Evolutionary conservation across 1,140 invertebrate genomes (phyloP).

Genomic region (Trichomalopsis sarcophagae): DNA sequence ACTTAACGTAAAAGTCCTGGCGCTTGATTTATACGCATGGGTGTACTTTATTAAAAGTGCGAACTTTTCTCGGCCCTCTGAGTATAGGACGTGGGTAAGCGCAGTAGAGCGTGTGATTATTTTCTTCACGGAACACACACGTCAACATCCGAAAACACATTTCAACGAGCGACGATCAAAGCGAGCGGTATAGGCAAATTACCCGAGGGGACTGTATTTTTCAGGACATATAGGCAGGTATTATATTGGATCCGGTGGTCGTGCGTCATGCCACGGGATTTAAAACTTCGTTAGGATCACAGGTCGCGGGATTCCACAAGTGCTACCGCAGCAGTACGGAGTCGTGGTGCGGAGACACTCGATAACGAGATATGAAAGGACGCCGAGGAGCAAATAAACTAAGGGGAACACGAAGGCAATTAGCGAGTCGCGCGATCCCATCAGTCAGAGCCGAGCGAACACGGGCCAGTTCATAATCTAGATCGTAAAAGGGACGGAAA

Average conservation of each 20-base stretch:
- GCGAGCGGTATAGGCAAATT: too few species aligned
- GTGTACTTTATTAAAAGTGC: slow-evolving; percentile 33
- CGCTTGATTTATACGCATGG: slow-evolving; percentile 28
- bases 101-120: too few species aligned
- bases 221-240: not conserved
- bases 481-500: slow-evolving; percentile 8
- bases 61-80: slow-evolving; percentile 3
- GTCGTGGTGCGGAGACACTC: not conserved
- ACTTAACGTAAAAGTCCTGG: slow-evolving; percentile 37
- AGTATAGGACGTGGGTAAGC: not conserved
- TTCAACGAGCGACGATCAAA: not conserved
- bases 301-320: slow-evolving; percentile 12
- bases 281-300: slow-evolving; percentile 22
- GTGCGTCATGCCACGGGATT: not conserved
- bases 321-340: not conserved
- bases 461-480: slow-evolving; percentile 17
- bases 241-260: not conserved
- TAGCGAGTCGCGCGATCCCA: slow-evolving; percentile 55
- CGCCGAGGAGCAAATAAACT: slow-evolving; percentile 14
- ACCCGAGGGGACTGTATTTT: not conserved
- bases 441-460: slow-evolving; percentile 28
- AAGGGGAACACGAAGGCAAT: slow-evolving; percentile 41
- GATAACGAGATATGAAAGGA: not conserved
- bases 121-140: too few species aligned
- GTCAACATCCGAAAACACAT: too few species aligned